Percentiles rank a stretch among this genome's conserved stretches.
phyloP scores from a whole-genome alignment of 2,888 invertebrate species.

The Muschampia plurimacula region DNA sequence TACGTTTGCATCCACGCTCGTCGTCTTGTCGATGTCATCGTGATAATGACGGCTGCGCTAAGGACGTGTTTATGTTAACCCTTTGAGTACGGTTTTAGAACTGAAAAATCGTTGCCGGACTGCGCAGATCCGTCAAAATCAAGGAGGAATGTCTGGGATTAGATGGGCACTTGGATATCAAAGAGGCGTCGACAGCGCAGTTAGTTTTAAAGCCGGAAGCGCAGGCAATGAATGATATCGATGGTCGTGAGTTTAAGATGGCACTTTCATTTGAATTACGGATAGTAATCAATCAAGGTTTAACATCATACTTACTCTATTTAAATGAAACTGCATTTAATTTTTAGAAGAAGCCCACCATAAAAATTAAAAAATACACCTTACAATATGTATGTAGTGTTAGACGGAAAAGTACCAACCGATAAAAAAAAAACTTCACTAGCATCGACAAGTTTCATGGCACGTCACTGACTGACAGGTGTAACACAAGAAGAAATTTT shows the following conservation, averaged over 20 bases:
- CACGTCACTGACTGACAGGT: too few relatives aligned
- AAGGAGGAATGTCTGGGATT: conserved; percentile 11
- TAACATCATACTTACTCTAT: background rate
- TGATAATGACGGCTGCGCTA: conserved; percentile 73
- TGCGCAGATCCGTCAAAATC: conserved; percentile 30
- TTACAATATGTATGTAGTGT: too few relatives aligned
- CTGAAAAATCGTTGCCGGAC: conserved; percentile 51
- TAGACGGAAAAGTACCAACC: too few relatives aligned
- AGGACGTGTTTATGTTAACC: conserved; percentile 72
- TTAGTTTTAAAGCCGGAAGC: conserved; percentile 9
- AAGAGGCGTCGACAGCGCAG: background rate
- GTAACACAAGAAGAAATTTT: too few relatives aligned
- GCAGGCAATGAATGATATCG: background rate
- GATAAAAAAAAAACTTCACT: too few relatives aligned
- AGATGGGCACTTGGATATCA: conserved; percentile 1
- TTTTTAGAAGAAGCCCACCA: too few relatives aligned
- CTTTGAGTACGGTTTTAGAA: conserved; percentile 71
- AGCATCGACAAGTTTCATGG: too few relatives aligned
- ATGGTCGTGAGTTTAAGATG: background rate
- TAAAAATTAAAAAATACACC: too few relatives aligned
- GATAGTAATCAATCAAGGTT: background rate
- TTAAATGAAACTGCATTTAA: background rate
- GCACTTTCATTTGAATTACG: background rate
- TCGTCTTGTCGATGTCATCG: conserved; percentile 71
- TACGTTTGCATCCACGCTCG: conserved; percentile 55